Percentiles rank a stretch among this genome's conserved stretches.
These are phyloP conservation scores for Actinia equina DNA, from an alignment of 64 coral and sea anemone species.

Conservation along the genomic window DNA sequence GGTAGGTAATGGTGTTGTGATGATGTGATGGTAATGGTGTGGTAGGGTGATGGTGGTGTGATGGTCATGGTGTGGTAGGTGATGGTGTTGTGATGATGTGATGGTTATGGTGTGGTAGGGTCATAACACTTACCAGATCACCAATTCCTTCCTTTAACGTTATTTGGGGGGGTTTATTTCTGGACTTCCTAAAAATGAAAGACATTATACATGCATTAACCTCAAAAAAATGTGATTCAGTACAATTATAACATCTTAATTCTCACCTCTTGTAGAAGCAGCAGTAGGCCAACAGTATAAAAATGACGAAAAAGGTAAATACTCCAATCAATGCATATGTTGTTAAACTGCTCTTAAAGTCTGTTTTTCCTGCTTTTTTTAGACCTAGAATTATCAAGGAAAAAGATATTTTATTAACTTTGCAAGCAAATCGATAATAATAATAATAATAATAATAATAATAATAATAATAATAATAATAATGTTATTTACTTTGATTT, in stretches of 20 bases:
- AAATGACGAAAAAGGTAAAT: background rate
- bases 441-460: too few relatives aligned
- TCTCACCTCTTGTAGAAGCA: background rate
- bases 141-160: background rate
- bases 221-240: too few relatives aligned
- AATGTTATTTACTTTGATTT: too few relatives aligned
- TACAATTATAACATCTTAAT: background rate
- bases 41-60: too few relatives aligned
- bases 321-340: background rate
- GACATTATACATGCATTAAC: background rate
- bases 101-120: background rate
- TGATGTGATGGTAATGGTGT: too few relatives aligned
- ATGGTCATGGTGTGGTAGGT: too few relatives aligned
- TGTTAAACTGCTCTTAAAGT: background rate
- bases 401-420: background rate
- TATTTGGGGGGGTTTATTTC: background rate
- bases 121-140: background rate
- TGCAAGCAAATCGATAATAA: too few relatives aligned
- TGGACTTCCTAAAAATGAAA: background rate
- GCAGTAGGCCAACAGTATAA: background rate
- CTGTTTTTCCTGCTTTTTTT: background rate
- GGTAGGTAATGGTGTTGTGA: too few relatives aligned
- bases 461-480: too few relatives aligned
- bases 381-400: background rate
- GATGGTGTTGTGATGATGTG: too few relatives aligned